Evolutionary conservation across 2,797 vertebrate species (phyloP), one percentile per base, ranked within the genome.

Genomic region (Heliangelus exortis): DNA sequence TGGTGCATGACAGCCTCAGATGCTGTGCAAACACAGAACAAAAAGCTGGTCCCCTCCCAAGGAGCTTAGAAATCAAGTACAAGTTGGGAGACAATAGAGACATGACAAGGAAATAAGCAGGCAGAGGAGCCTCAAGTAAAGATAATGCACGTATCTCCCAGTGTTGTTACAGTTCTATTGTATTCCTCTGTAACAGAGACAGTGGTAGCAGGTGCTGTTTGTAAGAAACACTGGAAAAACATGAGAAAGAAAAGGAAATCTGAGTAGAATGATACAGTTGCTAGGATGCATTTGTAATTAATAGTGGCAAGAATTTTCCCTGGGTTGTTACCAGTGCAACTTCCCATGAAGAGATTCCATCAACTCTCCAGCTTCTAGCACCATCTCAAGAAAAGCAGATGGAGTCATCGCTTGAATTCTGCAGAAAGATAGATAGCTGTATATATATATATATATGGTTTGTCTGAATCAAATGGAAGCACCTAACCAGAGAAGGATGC

Each of bases 21-120:
- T 71, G n/a, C 79, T 73, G 58, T 41, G 69, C 82, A 91, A 92
- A 81, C 48, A 92, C 34, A 55, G 72, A 90, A 92, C 66, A 87
- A 91, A 91, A 88, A 72, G 73, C 83, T 72, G n/a, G 34, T 86
- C 14, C 51, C 68, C 79, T 92, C 75, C 58, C 76, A 86, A 45
- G 48, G 22, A 86, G 45, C 48, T 93, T 54, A 62, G 18, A 87
- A 88, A 84, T 55, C 63, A 76, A 92, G 66, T 63, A 45, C 48
- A 72, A 88, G 90, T 57, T 74, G 65, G 84, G 65, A 85, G 55
- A 95, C 88, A 93, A 95, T 39, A 90, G 80, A 11, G 45, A 50
- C 67, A 31, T 63, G 96, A 94, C 83, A 93, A 94, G 86, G 41
- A 96, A 96, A 96, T 92, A 93, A 95, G 90, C 48, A 87, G 41